A percentile compares a stretch with the other conserved stretches of the same genome.
Conservation (phyloP, 2,888 invertebrate genomes). For the Plusia festucae region DNA sequence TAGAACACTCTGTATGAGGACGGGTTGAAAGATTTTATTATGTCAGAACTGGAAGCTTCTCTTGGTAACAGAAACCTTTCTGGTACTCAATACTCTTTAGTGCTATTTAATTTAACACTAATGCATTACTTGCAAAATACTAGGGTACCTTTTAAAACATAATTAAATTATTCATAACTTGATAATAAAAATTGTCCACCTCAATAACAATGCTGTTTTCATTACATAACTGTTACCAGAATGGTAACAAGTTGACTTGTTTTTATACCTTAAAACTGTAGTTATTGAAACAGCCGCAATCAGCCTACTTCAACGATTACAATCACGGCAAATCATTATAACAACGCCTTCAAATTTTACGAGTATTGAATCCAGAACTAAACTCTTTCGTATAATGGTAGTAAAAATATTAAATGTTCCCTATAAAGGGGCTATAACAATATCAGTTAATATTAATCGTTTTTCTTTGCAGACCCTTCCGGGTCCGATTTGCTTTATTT, state of each 20-base stretch:
- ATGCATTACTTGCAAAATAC: no score
- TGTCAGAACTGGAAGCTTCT: not conserved
- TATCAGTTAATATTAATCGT: slow-evolving; percentile 89
- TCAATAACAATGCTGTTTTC: not conserved
- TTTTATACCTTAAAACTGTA: slow-evolving; percentile 19
- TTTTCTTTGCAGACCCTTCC: slow-evolving; percentile 88
- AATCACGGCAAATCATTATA: slow-evolving; percentile 56
- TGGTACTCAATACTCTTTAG: not conserved
- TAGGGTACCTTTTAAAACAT: no score
- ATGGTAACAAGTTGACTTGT: slow-evolving; percentile 7
- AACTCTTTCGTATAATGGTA: slow-evolving; percentile 82
- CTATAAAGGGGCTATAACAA: slow-evolving; percentile 84
- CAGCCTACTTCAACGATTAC: slow-evolving; percentile 53
- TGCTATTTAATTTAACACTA: no score
- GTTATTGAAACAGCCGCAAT: slow-evolving; percentile 18
- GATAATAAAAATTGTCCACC: not conserved
- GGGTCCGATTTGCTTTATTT: slow-evolving; percentile 86
- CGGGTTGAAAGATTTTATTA: not conserved
- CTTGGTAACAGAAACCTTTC: not conserved
- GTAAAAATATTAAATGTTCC: slow-evolving; percentile 86
- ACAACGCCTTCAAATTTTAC: slow-evolving; percentile 58
- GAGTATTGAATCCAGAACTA: slow-evolving; percentile 73
- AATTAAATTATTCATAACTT: not conserved
- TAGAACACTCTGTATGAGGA: not conserved
- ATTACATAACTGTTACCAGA: not conserved